A percentile compares a stretch with the other conserved stretches of the same genome.
Evolutionary conservation across 2,888 invertebrate genomes (phyloP).

Genomic region (Agonum fuliginosum): DNA sequence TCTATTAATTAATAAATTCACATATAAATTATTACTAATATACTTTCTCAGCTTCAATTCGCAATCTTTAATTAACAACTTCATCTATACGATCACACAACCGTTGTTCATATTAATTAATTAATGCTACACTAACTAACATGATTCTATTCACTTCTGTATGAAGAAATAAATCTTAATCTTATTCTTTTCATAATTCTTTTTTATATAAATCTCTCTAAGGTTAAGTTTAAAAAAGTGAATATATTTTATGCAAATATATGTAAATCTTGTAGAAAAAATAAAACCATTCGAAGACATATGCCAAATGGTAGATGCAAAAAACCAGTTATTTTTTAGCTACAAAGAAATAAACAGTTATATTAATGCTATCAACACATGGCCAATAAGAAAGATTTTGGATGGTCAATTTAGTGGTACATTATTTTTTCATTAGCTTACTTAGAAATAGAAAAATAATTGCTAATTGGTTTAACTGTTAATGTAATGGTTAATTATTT

Average conservation of each 20-base stretch:
- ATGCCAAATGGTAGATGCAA: not conserved
- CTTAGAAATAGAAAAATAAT: too few relatives aligned
- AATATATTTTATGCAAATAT: not conserved
- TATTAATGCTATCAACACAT: conserved; percentile 1
- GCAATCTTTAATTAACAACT: not conserved
- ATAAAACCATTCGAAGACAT: not conserved
- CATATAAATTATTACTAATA: not conserved
- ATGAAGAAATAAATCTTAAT: not conserved
- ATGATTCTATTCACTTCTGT: not conserved
- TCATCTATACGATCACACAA: not conserved
- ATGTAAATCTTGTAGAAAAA: not conserved
- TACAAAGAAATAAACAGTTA: not conserved
- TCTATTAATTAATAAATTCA: not conserved
- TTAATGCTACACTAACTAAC: not conserved
- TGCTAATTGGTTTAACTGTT: too few relatives aligned
- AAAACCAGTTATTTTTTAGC: not conserved
- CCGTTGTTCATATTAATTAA: not conserved
- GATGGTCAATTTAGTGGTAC: too few relatives aligned
- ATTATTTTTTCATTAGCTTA: too few relatives aligned
- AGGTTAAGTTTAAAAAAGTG: not conserved
- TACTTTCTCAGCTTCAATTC: not conserved
- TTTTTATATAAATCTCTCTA: not conserved
- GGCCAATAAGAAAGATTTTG: not conserved
- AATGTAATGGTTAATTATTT: too few relatives aligned
- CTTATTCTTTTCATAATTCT: not conserved